These are phyloP conservation scores for Melanotaenia duboulayi DNA, from an alignment of 2,113 vertebrate genomes.

Conservation along the genomic window DNA sequence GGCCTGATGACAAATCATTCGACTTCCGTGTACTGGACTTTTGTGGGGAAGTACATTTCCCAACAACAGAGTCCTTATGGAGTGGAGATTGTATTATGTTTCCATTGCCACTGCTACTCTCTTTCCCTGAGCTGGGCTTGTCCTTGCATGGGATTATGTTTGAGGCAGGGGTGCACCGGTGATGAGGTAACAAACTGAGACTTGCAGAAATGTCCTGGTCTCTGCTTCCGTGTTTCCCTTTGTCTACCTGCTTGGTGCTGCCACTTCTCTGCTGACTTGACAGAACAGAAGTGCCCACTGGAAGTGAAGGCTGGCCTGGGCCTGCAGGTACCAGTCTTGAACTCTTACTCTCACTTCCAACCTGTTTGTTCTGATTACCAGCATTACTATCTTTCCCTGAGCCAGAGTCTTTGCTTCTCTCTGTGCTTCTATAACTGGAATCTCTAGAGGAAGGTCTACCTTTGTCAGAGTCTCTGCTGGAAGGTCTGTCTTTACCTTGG, in stretches of 20 bases:
- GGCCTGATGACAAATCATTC: slow-evolving; percentile 71
- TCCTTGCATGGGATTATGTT: slow-evolving; percentile 74
- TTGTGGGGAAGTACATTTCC: slow-evolving; percentile 74
- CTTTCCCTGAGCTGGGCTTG: slow-evolving; percentile 77
- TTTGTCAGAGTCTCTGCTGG: slow-evolving; percentile 71
- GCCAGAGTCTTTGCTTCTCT: slow-evolving; percentile 70
- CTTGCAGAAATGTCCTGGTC: slow-evolving; percentile 78
- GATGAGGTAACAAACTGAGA: slow-evolving; percentile 72
- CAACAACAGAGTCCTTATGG: slow-evolving; percentile 80
- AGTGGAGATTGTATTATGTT: slow-evolving; percentile 75
- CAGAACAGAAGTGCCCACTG: slow-evolving; percentile 77
- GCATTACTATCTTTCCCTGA: slow-evolving; percentile 65
- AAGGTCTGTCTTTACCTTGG: slow-evolving; percentile 72
- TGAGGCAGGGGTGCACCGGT: slow-evolving; percentile 52
- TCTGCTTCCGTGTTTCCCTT: slow-evolving; percentile 82
- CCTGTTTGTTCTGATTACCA: slow-evolving; percentile 64
- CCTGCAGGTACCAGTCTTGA: slow-evolving; percentile 58
- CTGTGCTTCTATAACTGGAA: slow-evolving; percentile 70
- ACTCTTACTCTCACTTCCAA: slow-evolving; percentile 68
- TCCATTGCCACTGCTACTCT: slow-evolving; percentile 74
- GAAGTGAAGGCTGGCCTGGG: slow-evolving; percentile 76
- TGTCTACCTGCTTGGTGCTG: slow-evolving; percentile 85
- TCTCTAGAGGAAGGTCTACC: slow-evolving; percentile 64
- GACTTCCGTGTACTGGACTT: slow-evolving; percentile 77
- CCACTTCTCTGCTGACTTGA: slow-evolving; percentile 76